A percentile compares a stretch with the other conserved stretches of the same genome.
These are phyloP conservation scores for Malurus alboscapulatus DNA, from an alignment of 2,113 vertebrate genomes.

Conservation along the genomic window DNA sequence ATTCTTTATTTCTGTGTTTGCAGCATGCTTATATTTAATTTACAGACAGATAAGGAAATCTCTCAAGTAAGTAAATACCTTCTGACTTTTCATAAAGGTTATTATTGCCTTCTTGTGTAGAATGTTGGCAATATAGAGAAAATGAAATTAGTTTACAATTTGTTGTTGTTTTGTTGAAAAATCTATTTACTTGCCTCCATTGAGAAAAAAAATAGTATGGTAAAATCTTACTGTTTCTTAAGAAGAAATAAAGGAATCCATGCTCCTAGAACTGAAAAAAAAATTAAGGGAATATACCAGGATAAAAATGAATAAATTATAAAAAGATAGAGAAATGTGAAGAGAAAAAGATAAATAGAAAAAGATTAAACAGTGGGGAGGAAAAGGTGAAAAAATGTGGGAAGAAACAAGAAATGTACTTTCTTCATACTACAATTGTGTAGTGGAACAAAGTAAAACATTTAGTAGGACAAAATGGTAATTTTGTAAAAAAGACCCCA, in stretches of 20 bases:
- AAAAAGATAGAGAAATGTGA: neutral
- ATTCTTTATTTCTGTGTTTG: neutral
- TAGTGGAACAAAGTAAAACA: neutral
- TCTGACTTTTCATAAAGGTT: neutral
- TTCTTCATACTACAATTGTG: neutral
- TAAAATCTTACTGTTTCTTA: neutral
- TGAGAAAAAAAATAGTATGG: neutral
- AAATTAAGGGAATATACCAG: neutral
- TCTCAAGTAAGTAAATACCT: neutral
- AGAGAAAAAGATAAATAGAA: neutral
- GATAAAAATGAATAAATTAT: neutral
- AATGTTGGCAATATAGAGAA: neutral
- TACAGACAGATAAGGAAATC: neutral
- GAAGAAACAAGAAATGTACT: neutral
- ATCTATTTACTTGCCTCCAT: neutral
- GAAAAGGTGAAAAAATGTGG: neutral
- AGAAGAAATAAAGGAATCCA: neutral
- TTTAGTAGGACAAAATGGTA: neutral
- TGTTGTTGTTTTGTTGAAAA: neutral
- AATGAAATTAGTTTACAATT: neutral
- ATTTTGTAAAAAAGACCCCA: neutral
- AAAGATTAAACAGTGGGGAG: fast-evolving
- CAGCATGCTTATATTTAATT: neutral
- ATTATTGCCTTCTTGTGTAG: neutral
- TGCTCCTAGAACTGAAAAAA: neutral